These are phyloP conservation scores for Limnephilus rhombicus DNA, from an alignment of 2,888 invertebrate genomes.

Conservation along the genomic window DNA sequence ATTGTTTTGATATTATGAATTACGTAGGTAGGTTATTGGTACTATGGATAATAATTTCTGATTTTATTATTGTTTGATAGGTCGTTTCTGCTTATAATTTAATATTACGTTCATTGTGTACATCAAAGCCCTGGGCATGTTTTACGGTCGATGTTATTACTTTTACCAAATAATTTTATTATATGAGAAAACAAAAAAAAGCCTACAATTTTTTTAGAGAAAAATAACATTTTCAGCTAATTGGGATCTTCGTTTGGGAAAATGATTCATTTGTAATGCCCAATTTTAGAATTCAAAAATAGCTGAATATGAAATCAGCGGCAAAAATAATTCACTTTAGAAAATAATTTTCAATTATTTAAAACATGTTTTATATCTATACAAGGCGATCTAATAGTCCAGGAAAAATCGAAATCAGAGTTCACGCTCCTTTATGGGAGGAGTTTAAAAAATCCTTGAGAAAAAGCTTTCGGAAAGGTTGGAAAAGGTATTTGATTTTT, in stretches of 20 bases:
- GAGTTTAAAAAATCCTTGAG: no score
- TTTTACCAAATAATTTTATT: neutral
- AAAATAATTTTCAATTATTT: neutral
- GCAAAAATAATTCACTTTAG: neutral
- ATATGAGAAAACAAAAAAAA: neutral
- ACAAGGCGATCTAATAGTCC: no score
- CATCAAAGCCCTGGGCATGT: neutral
- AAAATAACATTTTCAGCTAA: no score
- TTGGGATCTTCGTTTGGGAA: no score
- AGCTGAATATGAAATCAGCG: neutral
- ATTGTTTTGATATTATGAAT: neutral
- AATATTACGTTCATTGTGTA: neutral
- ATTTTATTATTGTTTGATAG: neutral
- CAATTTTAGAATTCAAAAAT: neutral
- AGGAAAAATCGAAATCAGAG: no score
- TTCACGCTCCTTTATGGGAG: no score
- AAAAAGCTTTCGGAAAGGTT: no score
- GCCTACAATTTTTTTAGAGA: no score
- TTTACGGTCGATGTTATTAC: neutral
- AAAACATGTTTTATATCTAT: neutral
- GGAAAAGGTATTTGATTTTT: no score
- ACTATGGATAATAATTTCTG: neutral
- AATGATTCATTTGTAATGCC: no score
- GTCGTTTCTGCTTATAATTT: neutral
- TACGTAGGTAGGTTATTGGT: neutral